Evolutionary conservation across 2,888 invertebrate genomes (phyloP), one percentile per base, ranked within the genome.

Genomic region (Globia sparganii): DNA sequence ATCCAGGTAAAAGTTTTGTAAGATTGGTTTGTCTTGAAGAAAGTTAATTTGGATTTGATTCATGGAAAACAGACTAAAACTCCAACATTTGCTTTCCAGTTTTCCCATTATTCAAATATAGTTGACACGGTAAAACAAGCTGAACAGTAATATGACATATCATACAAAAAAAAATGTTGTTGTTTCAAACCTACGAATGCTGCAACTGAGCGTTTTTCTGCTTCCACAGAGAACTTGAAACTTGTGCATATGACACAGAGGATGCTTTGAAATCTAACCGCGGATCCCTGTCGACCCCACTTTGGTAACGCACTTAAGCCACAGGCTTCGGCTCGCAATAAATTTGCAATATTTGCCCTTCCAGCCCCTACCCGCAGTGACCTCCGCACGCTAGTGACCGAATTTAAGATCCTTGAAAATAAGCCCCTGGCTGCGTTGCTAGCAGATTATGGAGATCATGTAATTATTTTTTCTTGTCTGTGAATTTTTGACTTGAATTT

Each of bases 321-420:
- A 34, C 74, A 73, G 34, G 62, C 66, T 70, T 59, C 62, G 53
- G 53, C 61, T 72, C 77, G 75, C 71, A 72, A 83, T 87, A 88
- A 83, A 88, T 87, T 83, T 83, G 73, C 82, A 76, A 79, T 72
- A 84, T 82, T 80, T 69, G 62, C 40, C 72, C 56, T 72, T 58
- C 11, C 56, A 56, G 37, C 4, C 25, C 58, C 25, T 53, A 56
- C 46, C 49, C 34, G 49, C 61, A 25, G 67, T 61, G 78, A 66
- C 77, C 80, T 68, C 72, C 15, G 18, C 53, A 68, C 46, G 18
- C 49, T 71, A 69, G 66, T 64, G 68, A 76, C 49, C 13, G 43
- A 68, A 83, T 70, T 74, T 70, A 65, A 70, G 31, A 53, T 53
- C 49, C 25, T 25, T 25, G 49, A 25, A 53, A 56, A 56, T n/a